These are phyloP conservation scores for Microtus californicus DNA, from an alignment of 2,797 vertebrate genomes.

Conservation along the genomic window DNA sequence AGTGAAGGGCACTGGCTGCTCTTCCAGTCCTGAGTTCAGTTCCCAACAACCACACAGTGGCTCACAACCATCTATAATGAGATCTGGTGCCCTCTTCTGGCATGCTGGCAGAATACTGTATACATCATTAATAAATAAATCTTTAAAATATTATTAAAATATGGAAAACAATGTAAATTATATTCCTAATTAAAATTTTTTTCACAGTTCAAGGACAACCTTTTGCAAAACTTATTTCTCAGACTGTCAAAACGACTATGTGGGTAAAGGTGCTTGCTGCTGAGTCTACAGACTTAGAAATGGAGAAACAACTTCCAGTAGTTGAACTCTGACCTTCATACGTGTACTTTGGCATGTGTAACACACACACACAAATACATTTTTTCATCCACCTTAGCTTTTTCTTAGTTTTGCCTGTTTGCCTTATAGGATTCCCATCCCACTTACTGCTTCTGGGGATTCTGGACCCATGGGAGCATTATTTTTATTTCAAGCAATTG, in stretches of 20 bases:
- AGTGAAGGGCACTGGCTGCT: too few species aligned
- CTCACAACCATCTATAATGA: too few species aligned
- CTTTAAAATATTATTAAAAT: background rate
- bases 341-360: too few species aligned
- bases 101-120: too few species aligned
- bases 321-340: too few species aligned
- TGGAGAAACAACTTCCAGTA: background rate
- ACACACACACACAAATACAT: background rate
- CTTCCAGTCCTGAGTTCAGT: too few species aligned
- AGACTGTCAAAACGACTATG: background rate
- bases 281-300: background rate
- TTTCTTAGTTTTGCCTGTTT: background rate
- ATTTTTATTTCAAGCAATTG: background rate
- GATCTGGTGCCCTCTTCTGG: too few species aligned
- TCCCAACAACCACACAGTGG: too few species aligned
- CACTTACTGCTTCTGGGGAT: background rate
- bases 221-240: background rate
- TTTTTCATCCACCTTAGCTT: background rate
- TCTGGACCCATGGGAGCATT: background rate
- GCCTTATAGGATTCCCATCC: background rate
- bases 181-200: background rate
- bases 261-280: background rate
- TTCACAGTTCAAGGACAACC: background rate
- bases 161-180: background rate
- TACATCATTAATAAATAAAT: too few species aligned